Evolutionary conservation across 1,140 invertebrate species (phyloP).

Genomic region (Mycetomoellerius zeteki): DNA sequence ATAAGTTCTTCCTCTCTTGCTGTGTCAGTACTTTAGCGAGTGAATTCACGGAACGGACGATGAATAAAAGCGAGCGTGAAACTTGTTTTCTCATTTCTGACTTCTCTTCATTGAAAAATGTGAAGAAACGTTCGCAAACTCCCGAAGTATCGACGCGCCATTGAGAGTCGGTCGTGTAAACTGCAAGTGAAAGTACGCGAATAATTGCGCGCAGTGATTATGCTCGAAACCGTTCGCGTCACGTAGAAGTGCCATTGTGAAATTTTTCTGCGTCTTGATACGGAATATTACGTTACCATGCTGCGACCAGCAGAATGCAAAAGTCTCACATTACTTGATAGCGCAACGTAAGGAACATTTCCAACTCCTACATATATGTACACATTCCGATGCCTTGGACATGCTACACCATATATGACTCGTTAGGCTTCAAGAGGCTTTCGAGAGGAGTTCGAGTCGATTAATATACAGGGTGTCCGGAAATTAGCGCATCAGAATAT

Average conservation of each 20-base stretch:
- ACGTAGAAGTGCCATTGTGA: background rate
- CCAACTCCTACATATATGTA: conserved; percentile 51
- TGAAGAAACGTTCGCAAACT: background rate
- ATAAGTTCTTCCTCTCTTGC: background rate
- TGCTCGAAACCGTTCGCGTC: background rate
- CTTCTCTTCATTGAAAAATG: background rate
- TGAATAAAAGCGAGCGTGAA: background rate
- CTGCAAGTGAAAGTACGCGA: conserved; percentile 15
- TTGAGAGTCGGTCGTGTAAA: background rate
- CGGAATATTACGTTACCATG: conserved; percentile 39
- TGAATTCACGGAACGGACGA: background rate
- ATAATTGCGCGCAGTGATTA: conserved; percentile 40
- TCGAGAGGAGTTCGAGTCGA: background rate
- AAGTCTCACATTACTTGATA: conserved; percentile 72
- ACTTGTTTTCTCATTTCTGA: background rate
- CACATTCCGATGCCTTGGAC: conserved; percentile 54
- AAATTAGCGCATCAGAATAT: no score
- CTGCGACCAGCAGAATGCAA: conserved; percentile 71
- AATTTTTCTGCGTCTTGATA: conserved; percentile 27
- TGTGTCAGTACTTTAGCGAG: background rate
- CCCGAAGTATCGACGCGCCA: background rate
- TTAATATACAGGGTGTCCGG: no score
- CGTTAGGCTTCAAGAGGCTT: background rate
- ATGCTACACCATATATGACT: background rate
- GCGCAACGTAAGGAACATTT: conserved; percentile 67